Evolutionary conservation across 2,888 invertebrate species (phyloP).

Genomic region (Trichacis sp.): DNA sequence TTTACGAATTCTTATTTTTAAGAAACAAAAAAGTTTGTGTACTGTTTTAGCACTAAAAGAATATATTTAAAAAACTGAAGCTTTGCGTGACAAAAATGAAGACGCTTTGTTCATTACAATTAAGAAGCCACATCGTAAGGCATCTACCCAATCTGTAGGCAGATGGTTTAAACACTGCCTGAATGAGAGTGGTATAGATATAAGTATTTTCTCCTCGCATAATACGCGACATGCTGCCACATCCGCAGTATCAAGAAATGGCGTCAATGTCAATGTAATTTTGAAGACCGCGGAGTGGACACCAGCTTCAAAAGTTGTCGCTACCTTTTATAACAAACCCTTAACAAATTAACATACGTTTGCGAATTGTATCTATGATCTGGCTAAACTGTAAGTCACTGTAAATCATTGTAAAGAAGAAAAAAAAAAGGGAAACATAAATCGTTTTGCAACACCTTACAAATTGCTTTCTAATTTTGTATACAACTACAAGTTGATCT

Average conservation of each 20-base stretch:
- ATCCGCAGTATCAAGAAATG: conserved; percentile 42
- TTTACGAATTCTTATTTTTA: conserved; percentile 18
- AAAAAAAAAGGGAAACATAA: not conserved
- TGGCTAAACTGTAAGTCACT: too few species aligned
- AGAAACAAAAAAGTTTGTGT: conserved; percentile 13
- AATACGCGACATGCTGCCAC: conserved; percentile 45
- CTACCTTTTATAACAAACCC: conserved; percentile 42
- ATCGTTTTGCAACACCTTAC: too few species aligned
- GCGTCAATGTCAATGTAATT: conserved; percentile 43
- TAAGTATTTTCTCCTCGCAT: not conserved
- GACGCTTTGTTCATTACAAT: not conserved
- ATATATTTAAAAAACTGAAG: conserved; percentile 1
- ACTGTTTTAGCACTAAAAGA: conserved; percentile 8
- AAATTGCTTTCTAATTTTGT: not conserved
- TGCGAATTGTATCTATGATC: too few species aligned
- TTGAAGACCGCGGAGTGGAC: conserved; percentile 47
- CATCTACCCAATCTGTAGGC: not conserved
- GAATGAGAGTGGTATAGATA: not conserved
- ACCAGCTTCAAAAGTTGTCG: conserved; percentile 38
- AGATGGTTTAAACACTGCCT: not conserved
- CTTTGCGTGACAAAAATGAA: not conserved
- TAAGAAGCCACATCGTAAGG: conserved; percentile 13
- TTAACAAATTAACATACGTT: not conserved
- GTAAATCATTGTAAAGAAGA: too few species aligned
- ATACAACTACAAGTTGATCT: conserved; percentile 13